Evolutionary conservation across 2,113 vertebrate genomes (phyloP).

Genomic region (Cettia cetti): DNA sequence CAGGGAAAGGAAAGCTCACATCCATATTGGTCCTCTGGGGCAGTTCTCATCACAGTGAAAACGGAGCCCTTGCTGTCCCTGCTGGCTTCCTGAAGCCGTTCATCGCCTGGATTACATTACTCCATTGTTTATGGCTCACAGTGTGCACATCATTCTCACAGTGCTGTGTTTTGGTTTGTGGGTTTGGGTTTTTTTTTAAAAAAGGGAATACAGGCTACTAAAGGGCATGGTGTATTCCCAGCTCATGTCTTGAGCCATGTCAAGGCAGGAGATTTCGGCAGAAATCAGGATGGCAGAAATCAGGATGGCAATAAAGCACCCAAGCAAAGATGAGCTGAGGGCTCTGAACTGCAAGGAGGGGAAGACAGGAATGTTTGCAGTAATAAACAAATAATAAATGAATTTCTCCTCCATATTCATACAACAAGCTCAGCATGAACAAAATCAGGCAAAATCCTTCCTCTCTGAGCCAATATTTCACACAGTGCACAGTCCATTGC

Average conservation of each 20-base stretch:
- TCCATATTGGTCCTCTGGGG: conserved; percentile 9
- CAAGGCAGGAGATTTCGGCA: neutral
- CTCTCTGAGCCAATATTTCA: neutral
- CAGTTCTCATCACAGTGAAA: conserved; percentile 27
- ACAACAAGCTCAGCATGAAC: neutral
- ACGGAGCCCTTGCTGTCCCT: neutral
- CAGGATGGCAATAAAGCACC: neutral
- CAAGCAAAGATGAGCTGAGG: neutral
- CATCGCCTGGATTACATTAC: neutral
- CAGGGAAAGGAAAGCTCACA: conserved; percentile 31
- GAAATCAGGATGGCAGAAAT: too few relatives aligned
- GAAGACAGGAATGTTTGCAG: neutral
- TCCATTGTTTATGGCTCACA: conserved; percentile 36
- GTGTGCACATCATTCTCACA: conserved; percentile 2
- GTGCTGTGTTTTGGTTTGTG: neutral
- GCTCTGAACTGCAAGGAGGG: neutral
- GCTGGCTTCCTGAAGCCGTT: neutral
- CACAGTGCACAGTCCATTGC: neutral
- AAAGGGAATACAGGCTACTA: neutral
- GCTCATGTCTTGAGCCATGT: neutral
- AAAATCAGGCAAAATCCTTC: neutral
- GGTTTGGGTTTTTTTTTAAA: neutral
- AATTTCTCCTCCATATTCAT: neutral
- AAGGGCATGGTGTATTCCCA: neutral
- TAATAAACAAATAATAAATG: neutral